These are phyloP conservation scores for Rhopilema esculentum DNA, from an alignment of 30 jellyfish, hydroid and myxozoan genomes.

Conservation along the genomic window DNA sequence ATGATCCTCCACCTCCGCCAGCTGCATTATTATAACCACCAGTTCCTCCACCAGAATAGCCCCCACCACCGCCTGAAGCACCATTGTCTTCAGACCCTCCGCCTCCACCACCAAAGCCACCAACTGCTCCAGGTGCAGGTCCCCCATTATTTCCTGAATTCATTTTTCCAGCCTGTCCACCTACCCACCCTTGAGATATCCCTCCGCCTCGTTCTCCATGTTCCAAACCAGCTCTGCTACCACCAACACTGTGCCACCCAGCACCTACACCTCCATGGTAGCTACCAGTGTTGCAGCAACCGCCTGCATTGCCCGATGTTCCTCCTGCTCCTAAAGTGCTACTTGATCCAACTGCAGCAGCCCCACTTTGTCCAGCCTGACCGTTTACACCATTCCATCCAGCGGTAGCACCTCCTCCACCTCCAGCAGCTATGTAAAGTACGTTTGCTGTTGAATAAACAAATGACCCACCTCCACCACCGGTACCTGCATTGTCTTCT, in stretches of 20 bases:
- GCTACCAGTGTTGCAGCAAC: conserved; percentile 56
- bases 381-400: conserved; percentile 64
- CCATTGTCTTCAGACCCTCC: conserved; percentile 65
- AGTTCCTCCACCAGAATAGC: conserved; percentile 69
- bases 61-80: conserved; percentile 78
- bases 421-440: conserved; percentile 59
- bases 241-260: conserved; percentile 42
- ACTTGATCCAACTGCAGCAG: background rate
- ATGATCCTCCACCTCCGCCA: conserved; percentile 78
- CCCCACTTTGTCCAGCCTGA: conserved; percentile 15
- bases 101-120: conserved; percentile 77
- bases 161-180: conserved; percentile 60
- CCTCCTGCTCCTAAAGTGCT: conserved; percentile 53
- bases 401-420: conserved; percentile 76
- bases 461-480: conserved; percentile 70
- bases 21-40: conserved; percentile 30
- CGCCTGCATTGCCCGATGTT: conserved; percentile 52
- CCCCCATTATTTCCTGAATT: conserved; percentile 64
- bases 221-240: background rate
- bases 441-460: conserved; percentile 31
- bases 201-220: conserved; percentile 69
- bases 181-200: conserved; percentile 20
- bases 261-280: conserved; percentile 73
- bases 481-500: conserved; percentile 71
- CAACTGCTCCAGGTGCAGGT: conserved; percentile 75